phyloP scores from a whole-genome alignment of 2,888 invertebrate species.

The Cepaea hortensis region DNA sequence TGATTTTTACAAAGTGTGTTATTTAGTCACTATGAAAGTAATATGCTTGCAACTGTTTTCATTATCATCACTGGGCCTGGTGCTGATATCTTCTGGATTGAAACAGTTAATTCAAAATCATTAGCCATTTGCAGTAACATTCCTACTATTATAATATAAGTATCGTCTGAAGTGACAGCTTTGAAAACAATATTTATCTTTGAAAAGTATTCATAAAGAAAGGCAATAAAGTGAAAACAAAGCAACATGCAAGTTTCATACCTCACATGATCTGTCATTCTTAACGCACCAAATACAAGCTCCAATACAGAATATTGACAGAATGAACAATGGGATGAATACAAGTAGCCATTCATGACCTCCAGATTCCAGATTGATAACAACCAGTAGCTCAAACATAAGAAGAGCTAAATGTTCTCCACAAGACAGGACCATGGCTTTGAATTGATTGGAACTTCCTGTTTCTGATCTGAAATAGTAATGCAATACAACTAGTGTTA shows the following conservation, averaged over 20 bases:
- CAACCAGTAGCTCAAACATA: conserved; percentile 96
- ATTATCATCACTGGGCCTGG: no score
- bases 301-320: conserved; percentile 96
- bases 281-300: conserved; percentile 99
- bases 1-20: no score
- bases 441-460: conserved; percentile 97
- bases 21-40: no score
- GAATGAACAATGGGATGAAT: conserved; percentile 93
- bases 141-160: no score
- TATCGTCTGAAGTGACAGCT: no score
- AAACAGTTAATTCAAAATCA: no score
- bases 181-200: no score
- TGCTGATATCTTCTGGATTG: no score
- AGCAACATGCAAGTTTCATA: conserved; percentile 69
- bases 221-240: background rate
- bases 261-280: conserved; percentile 97
- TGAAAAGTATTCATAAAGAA: no score
- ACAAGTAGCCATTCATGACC: conserved; percentile 80
- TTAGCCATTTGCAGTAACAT: no score
- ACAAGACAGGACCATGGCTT: conserved; percentile 97
- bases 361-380: conserved; percentile 91
- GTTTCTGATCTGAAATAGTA: conserved; percentile 86
- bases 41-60: no score
- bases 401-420: conserved; percentile 94
- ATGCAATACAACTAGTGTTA: no score